Evolutionary conservation across 2,113 vertebrate genomes (phyloP).

Genomic region (Centropus unirufus): DNA sequence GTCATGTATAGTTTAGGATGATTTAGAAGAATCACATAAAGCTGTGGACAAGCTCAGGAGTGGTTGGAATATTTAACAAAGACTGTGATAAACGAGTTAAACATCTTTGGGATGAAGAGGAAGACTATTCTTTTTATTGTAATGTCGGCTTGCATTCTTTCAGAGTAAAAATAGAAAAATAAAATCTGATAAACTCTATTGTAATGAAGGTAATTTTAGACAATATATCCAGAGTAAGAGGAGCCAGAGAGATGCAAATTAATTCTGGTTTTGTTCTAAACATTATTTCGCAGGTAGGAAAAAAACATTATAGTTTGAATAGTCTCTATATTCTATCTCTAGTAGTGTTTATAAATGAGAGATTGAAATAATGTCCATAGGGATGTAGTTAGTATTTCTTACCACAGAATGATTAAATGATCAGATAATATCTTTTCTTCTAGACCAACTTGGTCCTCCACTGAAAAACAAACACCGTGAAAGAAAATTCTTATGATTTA

Average conservation of each 20-base stretch:
- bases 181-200: not conserved
- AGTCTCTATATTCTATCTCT: not conserved
- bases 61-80: not conserved
- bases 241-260: not conserved
- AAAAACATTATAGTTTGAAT: not conserved
- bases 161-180: not conserved
- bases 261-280: not conserved
- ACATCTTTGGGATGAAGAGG: not conserved
- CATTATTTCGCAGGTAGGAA: not conserved
- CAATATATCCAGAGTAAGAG: not conserved
- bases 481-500: not conserved
- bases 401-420: not conserved
- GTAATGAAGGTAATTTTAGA: not conserved
- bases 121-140: fast-evolving
- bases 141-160: not conserved
- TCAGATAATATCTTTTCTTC: not conserved
- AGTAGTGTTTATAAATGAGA: not conserved
- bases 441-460: not conserved
- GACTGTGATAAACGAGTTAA: not conserved
- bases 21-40: not conserved
- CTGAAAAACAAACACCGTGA: not conserved
- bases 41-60: not conserved
- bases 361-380: not conserved
- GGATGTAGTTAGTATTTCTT: not conserved
- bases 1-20: not conserved